Conservation (phyloP, 2,797 vertebrate genomes). For the Xiphorhynchus erythropygius region DNA sequence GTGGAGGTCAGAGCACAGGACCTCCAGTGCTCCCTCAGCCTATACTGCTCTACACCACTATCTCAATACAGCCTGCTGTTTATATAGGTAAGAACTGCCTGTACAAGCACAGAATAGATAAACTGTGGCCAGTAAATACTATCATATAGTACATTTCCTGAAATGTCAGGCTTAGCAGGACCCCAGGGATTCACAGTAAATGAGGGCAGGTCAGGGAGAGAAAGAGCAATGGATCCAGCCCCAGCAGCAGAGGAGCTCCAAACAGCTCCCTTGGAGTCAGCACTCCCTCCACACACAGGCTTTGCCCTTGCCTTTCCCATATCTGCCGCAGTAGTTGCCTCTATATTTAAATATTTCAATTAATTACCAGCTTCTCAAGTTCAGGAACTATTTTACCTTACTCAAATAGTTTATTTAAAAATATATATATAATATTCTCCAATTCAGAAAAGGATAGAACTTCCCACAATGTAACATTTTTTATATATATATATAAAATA, state of each 20-base stretch:
- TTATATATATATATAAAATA: constrained; percentile 76
- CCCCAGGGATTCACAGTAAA: not conserved
- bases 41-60: accelerated
- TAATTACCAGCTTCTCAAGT: constrained; percentile 75
- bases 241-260: not conserved
- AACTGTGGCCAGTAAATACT: not conserved
- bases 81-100: accelerated
- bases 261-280: not conserved
- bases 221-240: not conserved
- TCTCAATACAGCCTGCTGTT: not conserved
- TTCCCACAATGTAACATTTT: constrained; percentile 79
- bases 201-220: not conserved
- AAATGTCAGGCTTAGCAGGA: not conserved
- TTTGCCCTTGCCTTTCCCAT: not conserved
- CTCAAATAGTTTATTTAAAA: constrained; percentile 83
- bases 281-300: not conserved
- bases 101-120: not conserved
- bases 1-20: not conserved
- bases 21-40: not conserved
- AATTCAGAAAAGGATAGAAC: constrained; percentile 81
- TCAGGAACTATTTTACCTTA: constrained; percentile 80
- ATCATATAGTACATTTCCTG: not conserved
- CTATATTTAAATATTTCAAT: constrained; percentile 59
- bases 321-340: not conserved
- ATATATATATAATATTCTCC: constrained; percentile 82